phyloP scores from a whole-genome alignment of 1,140 invertebrate species.

The Helicoverpa zea region DNA sequence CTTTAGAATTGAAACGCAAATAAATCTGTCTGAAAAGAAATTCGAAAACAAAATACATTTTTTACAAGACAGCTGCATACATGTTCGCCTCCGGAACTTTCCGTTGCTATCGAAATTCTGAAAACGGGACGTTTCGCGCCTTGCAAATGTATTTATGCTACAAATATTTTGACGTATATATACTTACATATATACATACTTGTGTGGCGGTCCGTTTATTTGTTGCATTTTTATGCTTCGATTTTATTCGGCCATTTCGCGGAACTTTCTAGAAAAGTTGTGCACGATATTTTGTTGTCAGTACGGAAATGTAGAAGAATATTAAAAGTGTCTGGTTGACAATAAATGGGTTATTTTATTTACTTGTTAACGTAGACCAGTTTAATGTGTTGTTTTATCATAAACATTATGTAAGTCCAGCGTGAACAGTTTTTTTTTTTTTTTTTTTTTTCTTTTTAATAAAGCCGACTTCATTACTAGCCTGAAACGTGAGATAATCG shows the following conservation, averaged over 20 bases:
- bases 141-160: slow-evolving; percentile 47
- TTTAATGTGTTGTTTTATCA: too few species aligned
- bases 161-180: slow-evolving; percentile 38
- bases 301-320: neutral
- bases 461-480: too few species aligned
- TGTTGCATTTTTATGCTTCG: slow-evolving; percentile 14
- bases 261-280: neutral
- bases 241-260: slow-evolving; percentile 21
- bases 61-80: slow-evolving; percentile 17
- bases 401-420: too few species aligned
- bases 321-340: too few species aligned
- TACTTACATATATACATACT: neutral
- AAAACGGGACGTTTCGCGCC: slow-evolving; percentile 51
- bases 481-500: too few species aligned
- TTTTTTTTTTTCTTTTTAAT: too few species aligned
- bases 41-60: neutral
- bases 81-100: slow-evolving; percentile 41
- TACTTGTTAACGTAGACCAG: too few species aligned
- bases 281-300: neutral
- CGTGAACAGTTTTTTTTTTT: too few species aligned
- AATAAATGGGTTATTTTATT: too few species aligned
- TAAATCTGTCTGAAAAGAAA: neutral
- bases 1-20: neutral
- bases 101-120: slow-evolving; percentile 44
- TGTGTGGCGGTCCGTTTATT: slow-evolving; percentile 19